Evolutionary conservation across 2,888 invertebrate genomes (phyloP), one percentile per base, ranked within the genome.

Genomic region (Hydroisotoma schaefferi): DNA sequence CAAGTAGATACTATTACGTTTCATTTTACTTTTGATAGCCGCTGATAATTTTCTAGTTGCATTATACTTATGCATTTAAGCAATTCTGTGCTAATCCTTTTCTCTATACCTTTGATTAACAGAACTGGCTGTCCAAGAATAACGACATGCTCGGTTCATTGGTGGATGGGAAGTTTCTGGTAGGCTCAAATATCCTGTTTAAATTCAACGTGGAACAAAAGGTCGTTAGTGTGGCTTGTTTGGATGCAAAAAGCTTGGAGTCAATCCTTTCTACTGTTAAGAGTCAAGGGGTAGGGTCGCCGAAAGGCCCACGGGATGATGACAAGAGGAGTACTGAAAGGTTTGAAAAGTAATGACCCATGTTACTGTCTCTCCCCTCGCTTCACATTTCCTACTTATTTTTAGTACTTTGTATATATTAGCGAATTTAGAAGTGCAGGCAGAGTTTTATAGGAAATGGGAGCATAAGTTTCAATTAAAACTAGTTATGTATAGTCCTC

Each of bases 271-370:
- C 40, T 15, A 15, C 8, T 5, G n/a, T 15, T 40, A 15, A 15
- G 20, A 25, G 23, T 15, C 46, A 46, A 46, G 46, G 25, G 10
- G 6, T 12, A 18, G 46, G 46, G 20, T 46, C 23, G 3, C 18
- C 5, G 15, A 23, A 22, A 25, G 6, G 5, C 46, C 25, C 46
- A 46, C 25, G 46, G 46, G 46, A 46, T 46, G 46, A 46, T 46
- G 46, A 46, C 5, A 46, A 46, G 23, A 20, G 40, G 20, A 4
- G n/a, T 40, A 5, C 5, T 18, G 46, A 46, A 25, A 22, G 46
- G 6, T 25, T 46, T 22, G 46, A 25, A 46, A 46, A 46, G 46
- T 46, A 46, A 46, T 46, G 46, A 46, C 46, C 46, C 46, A 15
- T 46, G 46, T 46, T 46, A 23, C 40, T 40, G n/a, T 40, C 5